Conservation (phyloP, 2,113 vertebrate species). For the Gallinago media region DNA sequence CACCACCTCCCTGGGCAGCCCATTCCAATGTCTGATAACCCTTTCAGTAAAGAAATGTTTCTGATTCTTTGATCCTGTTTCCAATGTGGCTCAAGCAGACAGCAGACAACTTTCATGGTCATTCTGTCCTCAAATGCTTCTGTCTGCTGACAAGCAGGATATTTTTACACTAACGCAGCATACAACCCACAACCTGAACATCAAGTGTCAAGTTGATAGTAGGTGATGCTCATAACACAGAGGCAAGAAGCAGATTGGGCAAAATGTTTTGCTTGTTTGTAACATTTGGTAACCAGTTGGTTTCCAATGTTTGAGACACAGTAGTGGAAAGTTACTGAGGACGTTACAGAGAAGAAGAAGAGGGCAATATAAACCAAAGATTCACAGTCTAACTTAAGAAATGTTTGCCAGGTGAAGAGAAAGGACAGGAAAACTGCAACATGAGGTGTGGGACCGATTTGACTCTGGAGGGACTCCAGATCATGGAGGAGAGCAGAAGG, state of each 20-base stretch:
- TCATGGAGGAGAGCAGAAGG: neutral
- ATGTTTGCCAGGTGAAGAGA: neutral
- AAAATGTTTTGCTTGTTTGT: neutral
- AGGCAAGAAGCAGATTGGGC: neutral
- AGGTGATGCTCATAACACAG: neutral
- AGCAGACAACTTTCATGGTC: neutral
- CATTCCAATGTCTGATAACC: too few species aligned
- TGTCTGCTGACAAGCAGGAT: neutral
- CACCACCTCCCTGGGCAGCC: too few species aligned
- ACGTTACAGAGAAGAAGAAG: neutral
- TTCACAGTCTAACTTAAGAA: neutral
- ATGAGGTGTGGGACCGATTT: neutral
- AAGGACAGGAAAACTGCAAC: neutral
- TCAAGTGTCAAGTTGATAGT: neutral
- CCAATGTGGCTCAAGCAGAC: neutral
- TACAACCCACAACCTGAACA: neutral
- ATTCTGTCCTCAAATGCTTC: neutral
- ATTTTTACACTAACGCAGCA: fast-evolving
- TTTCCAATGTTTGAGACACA: neutral
- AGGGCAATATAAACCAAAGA: neutral
- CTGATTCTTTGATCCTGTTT: neutral
- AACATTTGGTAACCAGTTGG: neutral
- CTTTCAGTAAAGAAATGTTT: too few species aligned
- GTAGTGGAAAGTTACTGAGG: conserved; percentile 23
- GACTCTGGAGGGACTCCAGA: neutral